Evolutionary conservation across 2,797 vertebrate species (phyloP), one percentile per base, ranked within the genome.

Genomic region (Euphonia xanthogaster): DNA sequence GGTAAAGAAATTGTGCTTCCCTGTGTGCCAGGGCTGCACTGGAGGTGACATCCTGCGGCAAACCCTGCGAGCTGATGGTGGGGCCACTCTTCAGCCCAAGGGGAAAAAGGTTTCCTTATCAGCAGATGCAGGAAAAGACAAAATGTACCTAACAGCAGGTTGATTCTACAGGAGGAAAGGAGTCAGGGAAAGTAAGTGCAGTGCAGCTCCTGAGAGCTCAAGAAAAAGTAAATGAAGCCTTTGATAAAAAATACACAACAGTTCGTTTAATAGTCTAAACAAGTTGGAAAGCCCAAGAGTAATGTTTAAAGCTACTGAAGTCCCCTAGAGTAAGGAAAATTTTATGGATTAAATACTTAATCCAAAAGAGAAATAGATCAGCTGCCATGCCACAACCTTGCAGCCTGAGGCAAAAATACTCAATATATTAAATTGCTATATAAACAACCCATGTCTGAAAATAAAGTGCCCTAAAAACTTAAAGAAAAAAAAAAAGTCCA

Each of bases 321-420:
- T 60, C 76, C 82, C 65, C 91, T 39, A 53, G 84, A 91, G 95
- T 92, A 90, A 90, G 54, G 85, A 86, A 96, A 90, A 74, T 88
- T 94, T 79, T 94, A 96, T 87, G 79, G 86, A 94, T 73, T 96
- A 92, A 97, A 93, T 94, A 70, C 55, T 94, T 91, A 76, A 94
- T 94, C 60, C 2, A 14, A 78, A 95, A 92, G 90, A 95, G 88
- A 94, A 92, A 93, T 53, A 74, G 58, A 95, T 94, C 91, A 94
- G 57, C 91, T 97, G 90, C 91, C 88, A 91, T 82, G 83, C 21
- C 92, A 92, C 57, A 82, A 86, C 42, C 51, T 93, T 66, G 53
- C 80, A 91, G 55, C 93, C 96, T 61, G 47, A 73, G 68, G 79
- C 91, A 92, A 72, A 76, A 76, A 86, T 84, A 90, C 79, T 94